A percentile compares a stretch with the other conserved stretches of the same genome.
phyloP scores from a whole-genome alignment of 2,797 vertebrate genomes.

The Salarias fasciatus region DNA sequence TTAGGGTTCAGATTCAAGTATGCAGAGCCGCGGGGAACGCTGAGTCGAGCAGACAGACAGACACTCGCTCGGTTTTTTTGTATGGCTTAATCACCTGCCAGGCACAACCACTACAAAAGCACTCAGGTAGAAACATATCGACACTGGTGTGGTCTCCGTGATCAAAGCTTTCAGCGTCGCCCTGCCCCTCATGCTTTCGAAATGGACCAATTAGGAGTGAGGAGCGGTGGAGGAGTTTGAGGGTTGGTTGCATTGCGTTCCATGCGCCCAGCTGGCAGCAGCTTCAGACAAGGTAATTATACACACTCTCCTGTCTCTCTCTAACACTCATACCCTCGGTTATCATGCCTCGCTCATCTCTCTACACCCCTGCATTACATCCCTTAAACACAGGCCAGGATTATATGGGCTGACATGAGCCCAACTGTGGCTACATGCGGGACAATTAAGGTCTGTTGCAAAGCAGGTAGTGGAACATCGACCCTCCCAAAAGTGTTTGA shows the following conservation, averaged over 20 bases:
- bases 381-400: slow-evolving; percentile 63
- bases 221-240: slow-evolving; percentile 27
- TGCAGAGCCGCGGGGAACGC: slow-evolving; percentile 68
- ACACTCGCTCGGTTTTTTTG: slow-evolving; percentile 62
- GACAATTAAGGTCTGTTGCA: no score
- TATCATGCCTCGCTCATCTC: slow-evolving; percentile 72
- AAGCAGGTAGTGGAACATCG: no score
- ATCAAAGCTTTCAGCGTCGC: slow-evolving; percentile 76
- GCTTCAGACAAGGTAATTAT: slow-evolving; percentile 79
- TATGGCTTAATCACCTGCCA: slow-evolving; percentile 65
- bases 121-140: slow-evolving; percentile 73
- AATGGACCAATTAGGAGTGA: slow-evolving; percentile 74
- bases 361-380: slow-evolving; percentile 71
- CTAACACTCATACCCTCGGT: slow-evolving; percentile 56
- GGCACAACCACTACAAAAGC: slow-evolving; percentile 73
- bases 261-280: slow-evolving; percentile 63
- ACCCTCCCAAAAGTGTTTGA: slow-evolving; percentile 11
- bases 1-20: slow-evolving; percentile 76
- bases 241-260: slow-evolving; percentile 55
- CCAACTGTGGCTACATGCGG: slow-evolving; percentile 1
- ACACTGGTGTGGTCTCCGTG: slow-evolving; percentile 71
- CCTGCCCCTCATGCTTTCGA: slow-evolving; percentile 75
- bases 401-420: slow-evolving; percentile 57
- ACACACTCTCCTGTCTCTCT: slow-evolving; percentile 66
- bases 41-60: slow-evolving; percentile 42